A percentile compares a stretch with the other conserved stretches of the same genome.
Evolutionary conservation across 2,888 invertebrate genomes (phyloP).

Genomic region (Polydrusus pterygomalis): DNA sequence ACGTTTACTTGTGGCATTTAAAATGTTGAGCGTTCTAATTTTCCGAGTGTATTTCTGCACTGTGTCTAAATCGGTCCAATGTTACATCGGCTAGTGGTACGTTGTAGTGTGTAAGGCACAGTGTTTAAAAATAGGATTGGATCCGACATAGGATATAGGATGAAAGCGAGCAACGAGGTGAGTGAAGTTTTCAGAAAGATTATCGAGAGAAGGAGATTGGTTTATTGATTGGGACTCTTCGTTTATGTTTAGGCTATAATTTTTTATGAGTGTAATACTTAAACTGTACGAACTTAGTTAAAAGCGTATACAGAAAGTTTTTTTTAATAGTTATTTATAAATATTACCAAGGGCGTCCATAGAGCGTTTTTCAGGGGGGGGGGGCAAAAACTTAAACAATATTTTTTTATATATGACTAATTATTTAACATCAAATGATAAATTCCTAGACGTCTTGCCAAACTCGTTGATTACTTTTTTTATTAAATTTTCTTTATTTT

Average conservation of each 20-base stretch:
- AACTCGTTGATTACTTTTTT: too few relatives aligned
- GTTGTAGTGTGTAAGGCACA: conserved; percentile 34
- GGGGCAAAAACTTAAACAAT: too few relatives aligned
- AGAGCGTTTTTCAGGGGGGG: too few relatives aligned
- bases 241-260: neutral
- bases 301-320: too few relatives aligned
- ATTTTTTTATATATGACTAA: too few relatives aligned
- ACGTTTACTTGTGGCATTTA: conserved; percentile 19
- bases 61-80: conserved; percentile 40
- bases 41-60: conserved; percentile 38
- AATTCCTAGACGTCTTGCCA: too few relatives aligned
- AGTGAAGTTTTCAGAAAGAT: conserved; percentile 26
- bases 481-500: too few relatives aligned
- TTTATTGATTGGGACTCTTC: neutral
- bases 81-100: conserved; percentile 29
- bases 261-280: too few relatives aligned
- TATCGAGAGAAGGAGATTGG: conserved; percentile 21
- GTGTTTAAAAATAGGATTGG: conserved; percentile 38
- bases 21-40: conserved; percentile 31
- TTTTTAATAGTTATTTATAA: too few relatives aligned
- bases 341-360: too few relatives aligned
- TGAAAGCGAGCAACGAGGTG: conserved; percentile 43
- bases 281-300: too few relatives aligned
- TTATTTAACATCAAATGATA: too few relatives aligned
- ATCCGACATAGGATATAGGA: conserved; percentile 35